Base-by-base conservation (phyloP, 2,113 vertebrate genomes). In the Pseudopipra pipra region DNA sequence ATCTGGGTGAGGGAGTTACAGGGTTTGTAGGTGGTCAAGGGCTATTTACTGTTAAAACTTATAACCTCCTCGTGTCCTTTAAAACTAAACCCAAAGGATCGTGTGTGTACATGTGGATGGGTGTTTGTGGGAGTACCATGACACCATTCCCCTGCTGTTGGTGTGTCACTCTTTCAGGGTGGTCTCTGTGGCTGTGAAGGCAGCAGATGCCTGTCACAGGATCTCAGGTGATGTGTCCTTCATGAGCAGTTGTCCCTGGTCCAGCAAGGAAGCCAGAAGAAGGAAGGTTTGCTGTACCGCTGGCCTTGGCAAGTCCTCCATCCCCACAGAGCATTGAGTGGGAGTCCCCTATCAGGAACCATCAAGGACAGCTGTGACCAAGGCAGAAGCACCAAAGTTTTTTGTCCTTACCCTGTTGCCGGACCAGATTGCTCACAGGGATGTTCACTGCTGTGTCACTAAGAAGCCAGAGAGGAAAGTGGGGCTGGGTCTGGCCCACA, bases 11-110 rank as follows among this genome's bases (percentile, higher is more conserved):
- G 73, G 61, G 37, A 65, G 37, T 52, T 73, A 74, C 66, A 80
- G 79, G 67, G 89, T 62, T 55, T 85, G 41, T 43, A 71, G 84
- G 68, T 70, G 74, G 74, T 80, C 87, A 96, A 95, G 95, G 95
- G 93, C 93, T 97, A 93, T 91, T 95, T 87, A 78, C 79, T 95
- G 54, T 92, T 95, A 79, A 86, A 84, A 68, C 20, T 51, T 83
- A 14, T 0, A 92, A 94, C 39, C 67, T 82, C 79, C 77, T 73
- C 61, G 27, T 92, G 80, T 74, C 51, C 35, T 93, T 82, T 61
- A n/a, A 78, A 93, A 80, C 52, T 56, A 89, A 95, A 94, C 87
- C 73, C 87, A 87, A 96, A 96, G 84, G 66, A 35, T 47, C 6
- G 20, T 68, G 43, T 67, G 58, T 70, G 63, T 86, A 30, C 0